Percentiles rank a stretch among this genome's conserved stretches.
These are phyloP conservation scores for mouse (Mus musculus) DNA, from an alignment of 2,113 vertebrate genomes.

Conservation along the genomic window DNA sequence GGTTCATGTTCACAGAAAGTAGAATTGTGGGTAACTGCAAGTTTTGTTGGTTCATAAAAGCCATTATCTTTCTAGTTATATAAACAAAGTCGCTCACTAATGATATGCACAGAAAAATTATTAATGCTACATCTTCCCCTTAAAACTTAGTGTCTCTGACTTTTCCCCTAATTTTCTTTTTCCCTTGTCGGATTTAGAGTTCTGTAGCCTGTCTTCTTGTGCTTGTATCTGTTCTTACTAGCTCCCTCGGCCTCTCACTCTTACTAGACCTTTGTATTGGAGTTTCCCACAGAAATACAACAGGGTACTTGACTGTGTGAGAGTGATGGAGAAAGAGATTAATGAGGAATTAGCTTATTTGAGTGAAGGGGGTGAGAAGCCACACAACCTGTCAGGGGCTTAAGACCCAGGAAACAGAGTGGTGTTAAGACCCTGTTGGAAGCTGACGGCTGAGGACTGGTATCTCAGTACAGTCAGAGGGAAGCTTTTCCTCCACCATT, in stretches of 20 bases:
- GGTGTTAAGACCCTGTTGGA: background rate
- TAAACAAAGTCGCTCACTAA: conserved; percentile 44
- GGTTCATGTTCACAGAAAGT: conserved; percentile 48
- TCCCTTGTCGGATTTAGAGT: background rate
- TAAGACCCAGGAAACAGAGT: background rate
- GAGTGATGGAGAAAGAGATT: background rate
- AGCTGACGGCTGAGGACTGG: background rate
- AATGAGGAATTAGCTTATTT: background rate
- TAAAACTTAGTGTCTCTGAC: background rate
- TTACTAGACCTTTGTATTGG: conserved; percentile 12
- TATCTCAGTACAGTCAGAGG: background rate
- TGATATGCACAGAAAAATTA: conserved; percentile 31
- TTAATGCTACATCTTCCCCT: conserved; percentile 11
- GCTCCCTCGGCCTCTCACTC: background rate
- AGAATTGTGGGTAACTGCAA: conserved; percentile 41
- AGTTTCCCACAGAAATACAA: background rate
- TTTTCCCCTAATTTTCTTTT: background rate
- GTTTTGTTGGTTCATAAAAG: conserved; percentile 35
- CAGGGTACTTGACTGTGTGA: too few relatives aligned
- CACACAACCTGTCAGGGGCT: background rate
- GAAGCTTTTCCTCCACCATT: background rate
- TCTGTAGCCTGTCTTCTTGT: background rate
- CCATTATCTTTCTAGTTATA: background rate
- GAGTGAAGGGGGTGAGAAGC: background rate
- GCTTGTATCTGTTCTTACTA: conserved; percentile 25